Evolutionary conservation across 2,797 vertebrate genomes (phyloP), one percentile per base, ranked within the genome.

Genomic region (Galagoides demidoff): DNA sequence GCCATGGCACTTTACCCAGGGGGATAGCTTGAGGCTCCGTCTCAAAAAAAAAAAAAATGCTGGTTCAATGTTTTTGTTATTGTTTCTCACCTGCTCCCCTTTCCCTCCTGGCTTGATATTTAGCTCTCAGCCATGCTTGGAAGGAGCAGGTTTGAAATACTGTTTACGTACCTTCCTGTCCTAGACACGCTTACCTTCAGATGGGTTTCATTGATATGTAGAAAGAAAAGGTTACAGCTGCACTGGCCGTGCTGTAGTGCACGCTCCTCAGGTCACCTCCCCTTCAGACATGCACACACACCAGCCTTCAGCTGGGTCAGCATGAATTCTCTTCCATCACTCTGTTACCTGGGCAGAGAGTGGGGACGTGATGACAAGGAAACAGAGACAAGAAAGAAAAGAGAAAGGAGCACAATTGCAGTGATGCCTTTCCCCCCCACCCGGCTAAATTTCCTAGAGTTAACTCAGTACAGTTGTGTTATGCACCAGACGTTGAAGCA

Each of bases 11-110:
- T n/a, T n/a, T n/a, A n/a, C n/a, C n/a, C n/a, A n/a, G n/a, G n/a
- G n/a, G n/a, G n/a, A n/a, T n/a, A n/a, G n/a, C n/a, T n/a, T n/a
- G n/a, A n/a, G n/a, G n/a, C n/a, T n/a, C n/a, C n/a, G n/a, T n/a
- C n/a, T n/a, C n/a, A n/a, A n/a, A n/a, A n/a, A n/a, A n/a, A n/a
- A 4, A 76, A 91, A 91, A 89, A 74, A 29, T 83, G 39, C 84
- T 74, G 85, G 4, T n/a, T 92, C 45, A 63, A 19, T 83, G 61
- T 73, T 96, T 83, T 71, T 85, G 37, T 78, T 71, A 37, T 88
- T 77, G 31, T 57, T 66, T 92, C 7, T 94, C 39, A 70, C 29
- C 64, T 52, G 13, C 8, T 71, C 27, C 13, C 23, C 13, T 23
- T 2, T 5, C n/a, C 7, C 49, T 34, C 14, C 25, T 34, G 14